Evolutionary conservation across 2,113 vertebrate species (phyloP).

Genomic region (Coptodon rendalli): DNA sequence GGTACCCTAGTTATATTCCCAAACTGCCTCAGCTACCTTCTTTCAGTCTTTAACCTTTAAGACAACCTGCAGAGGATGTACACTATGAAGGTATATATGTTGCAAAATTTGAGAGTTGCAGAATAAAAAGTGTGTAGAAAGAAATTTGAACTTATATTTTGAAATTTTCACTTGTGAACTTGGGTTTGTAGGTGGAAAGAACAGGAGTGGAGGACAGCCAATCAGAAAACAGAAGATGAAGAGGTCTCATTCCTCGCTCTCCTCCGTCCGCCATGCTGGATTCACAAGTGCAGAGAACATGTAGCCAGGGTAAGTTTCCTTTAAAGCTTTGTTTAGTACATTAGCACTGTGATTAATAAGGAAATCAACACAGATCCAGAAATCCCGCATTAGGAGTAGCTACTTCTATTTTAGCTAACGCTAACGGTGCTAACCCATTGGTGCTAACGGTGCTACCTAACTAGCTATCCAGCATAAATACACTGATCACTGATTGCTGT

Average conservation of each 20-base stretch:
- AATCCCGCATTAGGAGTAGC: fast-evolving
- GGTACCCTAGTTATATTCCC: not conserved
- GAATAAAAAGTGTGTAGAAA: not conserved
- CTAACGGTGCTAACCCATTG: fast-evolving
- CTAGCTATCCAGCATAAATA: not conserved
- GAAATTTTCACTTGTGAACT: not conserved
- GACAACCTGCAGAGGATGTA: not conserved
- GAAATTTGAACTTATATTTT: not conserved
- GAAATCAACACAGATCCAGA: not conserved
- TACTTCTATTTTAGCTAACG: not conserved
- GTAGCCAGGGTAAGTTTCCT: not conserved
- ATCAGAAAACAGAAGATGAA: not conserved
- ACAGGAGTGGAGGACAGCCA: not conserved
- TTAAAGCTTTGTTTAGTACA: fast-evolving
- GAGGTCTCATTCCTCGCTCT: not conserved
- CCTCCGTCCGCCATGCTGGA: fast-evolving
- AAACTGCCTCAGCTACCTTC: not conserved
- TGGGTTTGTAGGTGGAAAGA: not conserved
- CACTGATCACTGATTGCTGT: fast-evolving
- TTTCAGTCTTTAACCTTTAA: not conserved
- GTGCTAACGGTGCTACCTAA: fast-evolving
- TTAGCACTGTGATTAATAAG: not conserved
- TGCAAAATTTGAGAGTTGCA: not conserved
- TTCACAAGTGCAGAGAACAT: not conserved
- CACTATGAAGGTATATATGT: not conserved